Percentiles rank a stretch among this genome's conserved stretches.
Evolutionary conservation across 2,888 invertebrate genomes (phyloP).

Genomic region (Stegophylla sp.): DNA sequence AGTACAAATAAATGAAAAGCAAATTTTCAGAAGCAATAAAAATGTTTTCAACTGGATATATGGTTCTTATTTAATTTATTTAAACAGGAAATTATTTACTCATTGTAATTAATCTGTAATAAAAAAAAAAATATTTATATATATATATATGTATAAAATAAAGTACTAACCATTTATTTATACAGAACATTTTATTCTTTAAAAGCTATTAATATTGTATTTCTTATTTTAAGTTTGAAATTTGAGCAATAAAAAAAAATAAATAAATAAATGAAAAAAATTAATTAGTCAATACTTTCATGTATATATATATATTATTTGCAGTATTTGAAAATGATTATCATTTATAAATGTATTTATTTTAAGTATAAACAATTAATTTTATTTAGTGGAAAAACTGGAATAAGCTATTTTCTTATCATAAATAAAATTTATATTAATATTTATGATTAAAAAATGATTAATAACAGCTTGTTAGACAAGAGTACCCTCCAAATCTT

Average conservation of each 20-base stretch:
- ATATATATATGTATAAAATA: no score
- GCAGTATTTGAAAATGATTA: constrained; percentile 3
- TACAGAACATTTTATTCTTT: no score
- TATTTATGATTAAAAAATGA: constrained; percentile 34
- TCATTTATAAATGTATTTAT: constrained; percentile 22
- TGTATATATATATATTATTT: constrained; percentile 10
- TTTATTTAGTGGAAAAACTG: constrained; percentile 39
- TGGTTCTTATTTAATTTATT: no score
- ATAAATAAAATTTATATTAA: constrained; percentile 26
- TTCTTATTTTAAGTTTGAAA: not conserved
- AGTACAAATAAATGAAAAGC: no score
- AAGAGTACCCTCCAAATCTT: constrained; percentile 42
- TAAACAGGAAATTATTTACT: no score
- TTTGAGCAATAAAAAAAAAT: constrained; percentile 22
- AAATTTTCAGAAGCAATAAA: no score
- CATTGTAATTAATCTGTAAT: no score
- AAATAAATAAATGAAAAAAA: constrained; percentile 8
- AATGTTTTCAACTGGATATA: no score
- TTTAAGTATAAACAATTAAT: not conserved
- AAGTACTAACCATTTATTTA: no score
- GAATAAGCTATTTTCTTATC: constrained; percentile 16
- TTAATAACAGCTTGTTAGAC: constrained; percentile 10
- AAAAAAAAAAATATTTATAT: no score
- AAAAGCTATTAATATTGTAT: not conserved
- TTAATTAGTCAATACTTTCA: constrained; percentile 2